These are phyloP conservation scores for Hirtodrosophila duncani DNA, from an alignment of 2,888 invertebrate genomes.

Conservation along the genomic window DNA sequence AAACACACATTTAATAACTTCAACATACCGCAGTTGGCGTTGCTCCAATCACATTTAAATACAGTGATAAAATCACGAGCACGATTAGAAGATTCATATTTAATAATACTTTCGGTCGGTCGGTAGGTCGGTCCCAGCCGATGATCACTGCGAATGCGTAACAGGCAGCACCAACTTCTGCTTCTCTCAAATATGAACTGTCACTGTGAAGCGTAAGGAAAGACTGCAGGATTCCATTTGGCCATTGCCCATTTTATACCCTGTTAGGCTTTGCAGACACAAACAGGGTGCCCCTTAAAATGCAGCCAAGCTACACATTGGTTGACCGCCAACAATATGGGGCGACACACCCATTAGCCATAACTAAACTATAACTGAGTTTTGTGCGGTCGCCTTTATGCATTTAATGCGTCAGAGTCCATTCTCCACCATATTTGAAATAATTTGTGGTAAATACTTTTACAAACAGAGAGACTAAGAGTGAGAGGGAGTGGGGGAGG, in stretches of 20 bases:
- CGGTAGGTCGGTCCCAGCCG: too few species aligned
- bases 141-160: too few species aligned
- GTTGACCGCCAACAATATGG: conserved; percentile 12
- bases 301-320: conserved; percentile 3
- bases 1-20: neutral
- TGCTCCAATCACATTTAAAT: conserved; percentile 15
- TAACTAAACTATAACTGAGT: too few species aligned
- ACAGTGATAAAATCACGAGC: conserved; percentile 17
- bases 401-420: conserved; percentile 58
- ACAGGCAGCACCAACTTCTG: neutral
- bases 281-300: conserved; percentile 46
- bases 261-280: conserved; percentile 1
- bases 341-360: conserved; percentile 44
- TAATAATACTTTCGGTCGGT: too few species aligned
- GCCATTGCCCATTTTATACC: conserved; percentile 42
- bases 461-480: conserved; percentile 51
- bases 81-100: conserved; percentile 30
- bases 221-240: conserved; percentile 31
- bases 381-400: conserved; percentile 49
- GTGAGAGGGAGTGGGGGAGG: too few species aligned
- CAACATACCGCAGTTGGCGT: conserved; percentile 26
- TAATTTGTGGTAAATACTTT: conserved; percentile 66
- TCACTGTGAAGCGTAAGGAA: conserved; percentile 22
- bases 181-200: conserved; percentile 5
- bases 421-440: conserved; percentile 65